These are phyloP conservation scores for Tonatia bakeri DNA, from an alignment of 2,113 vertebrate genomes.

Conservation along the genomic window DNA sequence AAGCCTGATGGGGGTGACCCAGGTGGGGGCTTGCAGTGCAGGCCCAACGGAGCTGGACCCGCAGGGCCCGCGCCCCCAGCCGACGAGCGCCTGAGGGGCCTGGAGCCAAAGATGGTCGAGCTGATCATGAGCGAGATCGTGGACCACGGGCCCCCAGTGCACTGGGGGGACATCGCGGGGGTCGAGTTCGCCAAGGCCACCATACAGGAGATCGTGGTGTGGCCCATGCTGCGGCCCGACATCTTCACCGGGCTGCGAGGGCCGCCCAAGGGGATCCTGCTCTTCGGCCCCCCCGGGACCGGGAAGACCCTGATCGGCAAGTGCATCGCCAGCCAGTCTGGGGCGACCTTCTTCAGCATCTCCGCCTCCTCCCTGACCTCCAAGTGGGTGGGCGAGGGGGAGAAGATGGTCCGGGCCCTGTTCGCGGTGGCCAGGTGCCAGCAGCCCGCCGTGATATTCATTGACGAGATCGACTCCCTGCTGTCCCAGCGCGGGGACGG, in stretches of 20 bases:
- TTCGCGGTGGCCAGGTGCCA: conserved; percentile 94
- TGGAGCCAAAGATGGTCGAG: conserved; percentile 96
- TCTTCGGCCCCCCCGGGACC: conserved; percentile 96
- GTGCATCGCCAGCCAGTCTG: conserved; percentile 96
- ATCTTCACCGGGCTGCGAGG: conserved; percentile 95
- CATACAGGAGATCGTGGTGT: conserved; percentile 97
- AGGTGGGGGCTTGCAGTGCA: conserved; percentile 15
- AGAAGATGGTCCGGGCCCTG: conserved; percentile 96
- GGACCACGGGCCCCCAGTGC: conserved; percentile 92
- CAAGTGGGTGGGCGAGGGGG: conserved; percentile 98
- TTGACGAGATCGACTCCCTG: conserved; percentile 96
- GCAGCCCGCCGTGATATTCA: conserved; percentile 97
- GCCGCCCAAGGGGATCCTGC: conserved; percentile 95
- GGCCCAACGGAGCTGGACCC: conserved; percentile 15
- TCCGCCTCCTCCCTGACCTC: conserved; percentile 97
- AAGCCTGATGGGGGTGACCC: conserved; percentile 84
- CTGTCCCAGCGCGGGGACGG: conserved; percentile 94
- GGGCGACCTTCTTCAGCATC: conserved; percentile 98
- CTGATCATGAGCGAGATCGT: conserved; percentile 97
- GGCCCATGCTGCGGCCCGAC: conserved; percentile 97
- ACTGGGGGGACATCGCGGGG: conserved; percentile 96
- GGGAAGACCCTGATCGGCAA: conserved; percentile 98
- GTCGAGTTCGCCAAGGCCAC: conserved; percentile 96
- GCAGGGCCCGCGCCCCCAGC: conserved; percentile 62
- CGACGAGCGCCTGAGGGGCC: conserved; percentile 91